Evolutionary conservation across 2,888 invertebrate genomes (phyloP).

Genomic region (Isoperla grammatica): DNA sequence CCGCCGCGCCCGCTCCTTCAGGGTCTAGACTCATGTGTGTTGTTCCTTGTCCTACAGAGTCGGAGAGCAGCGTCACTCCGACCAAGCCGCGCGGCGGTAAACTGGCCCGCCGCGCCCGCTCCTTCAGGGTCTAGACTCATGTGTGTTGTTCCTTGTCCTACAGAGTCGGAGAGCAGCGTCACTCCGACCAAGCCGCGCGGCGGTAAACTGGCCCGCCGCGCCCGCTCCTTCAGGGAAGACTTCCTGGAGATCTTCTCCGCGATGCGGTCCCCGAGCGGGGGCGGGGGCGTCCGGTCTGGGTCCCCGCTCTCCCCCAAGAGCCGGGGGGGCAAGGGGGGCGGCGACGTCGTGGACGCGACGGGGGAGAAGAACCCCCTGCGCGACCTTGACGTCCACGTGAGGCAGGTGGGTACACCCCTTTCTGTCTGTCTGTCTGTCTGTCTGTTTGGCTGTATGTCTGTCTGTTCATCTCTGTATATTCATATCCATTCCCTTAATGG

Average conservation of each 20-base stretch:
- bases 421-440: constrained; percentile 22
- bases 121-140: constrained; percentile 57
- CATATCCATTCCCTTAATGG: constrained; percentile 1
- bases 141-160: background rate
- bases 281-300: constrained; percentile 28
- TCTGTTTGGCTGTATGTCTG: constrained; percentile 67
- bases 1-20: background rate
- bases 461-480: background rate
- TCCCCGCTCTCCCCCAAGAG: constrained; percentile 47
- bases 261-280: constrained; percentile 70
- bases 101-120: background rate
- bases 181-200: constrained; percentile 52
- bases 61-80: constrained; percentile 54
- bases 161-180: constrained; percentile 37
- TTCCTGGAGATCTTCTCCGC: constrained; percentile 84
- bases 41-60: constrained; percentile 34
- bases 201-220: constrained; percentile 79
- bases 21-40: background rate
- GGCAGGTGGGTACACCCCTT: constrained; percentile 41
- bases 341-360: constrained; percentile 52
- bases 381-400: constrained; percentile 69
- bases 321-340: constrained; percentile 42
- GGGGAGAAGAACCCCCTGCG: constrained; percentile 57
- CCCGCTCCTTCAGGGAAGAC: constrained; percentile 89
- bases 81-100: constrained; percentile 41